Conservation (phyloP, 2,888 invertebrate species). For the Pandemis heparana region DNA sequence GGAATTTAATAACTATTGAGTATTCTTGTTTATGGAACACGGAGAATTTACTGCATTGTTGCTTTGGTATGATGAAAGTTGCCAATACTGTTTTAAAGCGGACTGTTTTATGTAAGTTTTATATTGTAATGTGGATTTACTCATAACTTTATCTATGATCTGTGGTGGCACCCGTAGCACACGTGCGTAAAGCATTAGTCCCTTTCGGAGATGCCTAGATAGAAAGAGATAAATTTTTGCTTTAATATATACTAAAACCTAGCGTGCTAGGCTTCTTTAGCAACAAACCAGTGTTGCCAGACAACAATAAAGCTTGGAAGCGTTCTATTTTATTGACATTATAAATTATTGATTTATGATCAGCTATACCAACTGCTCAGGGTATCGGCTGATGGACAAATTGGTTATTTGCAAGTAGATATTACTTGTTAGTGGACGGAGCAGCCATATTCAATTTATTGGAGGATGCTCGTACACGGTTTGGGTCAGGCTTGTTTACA, state of each 20-base stretch:
- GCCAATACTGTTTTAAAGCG: background rate
- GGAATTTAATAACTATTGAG: slow-evolving; percentile 28
- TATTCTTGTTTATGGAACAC: slow-evolving; percentile 21
- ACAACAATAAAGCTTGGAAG: slow-evolving; percentile 7
- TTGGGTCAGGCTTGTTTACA: slow-evolving; percentile 39
- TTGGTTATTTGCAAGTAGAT: slow-evolving; percentile 61
- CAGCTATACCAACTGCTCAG: slow-evolving; percentile 15
- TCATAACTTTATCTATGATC: background rate
- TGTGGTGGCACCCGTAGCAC: background rate
- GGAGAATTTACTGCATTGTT: slow-evolving; percentile 5
- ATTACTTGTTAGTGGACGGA: slow-evolving; percentile 52
- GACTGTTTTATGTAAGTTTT: background rate
- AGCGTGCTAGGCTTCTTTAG: background rate
- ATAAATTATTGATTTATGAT: slow-evolving; percentile 24
- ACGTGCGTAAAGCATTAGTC: background rate
- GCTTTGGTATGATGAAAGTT: slow-evolving; percentile 13
- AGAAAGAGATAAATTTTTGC: background rate
- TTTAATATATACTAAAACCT: background rate
- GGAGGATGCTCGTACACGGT: slow-evolving; percentile 36
- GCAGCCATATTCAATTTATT: slow-evolving; percentile 61
- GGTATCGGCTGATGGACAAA: slow-evolving; percentile 52
- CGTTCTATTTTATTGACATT: slow-evolving; percentile 7
- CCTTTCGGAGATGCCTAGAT: background rate
- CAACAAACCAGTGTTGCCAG: slow-evolving; percentile 13
- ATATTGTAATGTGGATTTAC: background rate